phyloP scores from a whole-genome alignment of 2,113 vertebrate genomes.

The Pteruthius melanotis region DNA sequence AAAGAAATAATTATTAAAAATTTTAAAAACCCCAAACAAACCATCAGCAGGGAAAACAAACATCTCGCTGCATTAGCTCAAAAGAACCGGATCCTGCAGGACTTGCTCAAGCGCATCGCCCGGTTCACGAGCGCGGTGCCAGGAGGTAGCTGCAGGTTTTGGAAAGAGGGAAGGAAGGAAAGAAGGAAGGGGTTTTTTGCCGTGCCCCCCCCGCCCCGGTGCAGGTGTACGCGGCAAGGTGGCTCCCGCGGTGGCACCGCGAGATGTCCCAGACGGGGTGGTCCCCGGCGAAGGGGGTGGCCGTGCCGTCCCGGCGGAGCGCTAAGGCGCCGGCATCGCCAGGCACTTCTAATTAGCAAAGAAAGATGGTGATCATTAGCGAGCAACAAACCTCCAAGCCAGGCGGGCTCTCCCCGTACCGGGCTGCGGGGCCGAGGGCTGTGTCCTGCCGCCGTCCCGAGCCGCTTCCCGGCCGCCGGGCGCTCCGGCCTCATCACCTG shows the following conservation, averaged over 20 bases:
- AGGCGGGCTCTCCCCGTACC: not conserved
- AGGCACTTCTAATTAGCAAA: not conserved
- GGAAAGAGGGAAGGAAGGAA: not conserved
- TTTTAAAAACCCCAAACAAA: no score
- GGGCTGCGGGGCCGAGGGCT: not conserved
- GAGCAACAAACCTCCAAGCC: not conserved
- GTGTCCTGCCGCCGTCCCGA: not conserved
- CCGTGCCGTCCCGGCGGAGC: not conserved
- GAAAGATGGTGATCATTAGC: not conserved
- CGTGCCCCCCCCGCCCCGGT: no score
- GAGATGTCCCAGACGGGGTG: not conserved
- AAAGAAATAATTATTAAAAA: no score
- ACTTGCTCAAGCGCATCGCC: not conserved
- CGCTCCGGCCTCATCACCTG: not conserved
- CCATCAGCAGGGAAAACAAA: not conserved
- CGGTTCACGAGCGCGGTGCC: accelerated
- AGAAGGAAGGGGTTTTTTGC: not conserved
- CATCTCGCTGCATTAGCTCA: not conserved
- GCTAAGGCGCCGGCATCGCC: not conserved
- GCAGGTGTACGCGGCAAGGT: not conserved
- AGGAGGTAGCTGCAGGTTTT: not conserved
- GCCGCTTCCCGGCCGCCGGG: not conserved
- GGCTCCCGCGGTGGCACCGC: not conserved
- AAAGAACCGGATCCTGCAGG: not conserved
- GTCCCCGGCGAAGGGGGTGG: not conserved